These are phyloP conservation scores for Glossophaga mutica DNA, from an alignment of 2,797 vertebrate species.

Conservation along the genomic window DNA sequence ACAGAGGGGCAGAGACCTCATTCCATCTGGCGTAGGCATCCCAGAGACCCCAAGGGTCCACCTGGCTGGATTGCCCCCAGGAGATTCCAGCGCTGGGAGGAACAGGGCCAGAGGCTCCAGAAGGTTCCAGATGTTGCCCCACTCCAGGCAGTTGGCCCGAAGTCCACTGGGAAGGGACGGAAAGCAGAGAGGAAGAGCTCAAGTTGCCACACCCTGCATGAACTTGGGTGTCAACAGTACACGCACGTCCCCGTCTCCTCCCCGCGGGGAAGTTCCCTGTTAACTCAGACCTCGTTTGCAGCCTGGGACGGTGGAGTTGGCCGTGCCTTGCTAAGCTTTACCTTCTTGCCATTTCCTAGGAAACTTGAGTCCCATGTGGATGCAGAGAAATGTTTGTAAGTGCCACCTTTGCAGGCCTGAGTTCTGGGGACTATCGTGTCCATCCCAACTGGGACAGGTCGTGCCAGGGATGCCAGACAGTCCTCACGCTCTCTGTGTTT, in stretches of 20 bases:
- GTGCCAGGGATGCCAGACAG: neutral
- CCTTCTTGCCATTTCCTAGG: neutral
- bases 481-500: rapidly evolving
- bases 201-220: rapidly evolving
- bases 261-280: neutral
- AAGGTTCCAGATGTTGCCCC: neutral
- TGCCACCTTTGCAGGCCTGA: neutral
- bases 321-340: neutral
- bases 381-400: too few relatives aligned
- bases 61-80: neutral
- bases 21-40: too few relatives aligned
- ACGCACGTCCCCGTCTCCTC: rapidly evolving
- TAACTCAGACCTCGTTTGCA: neutral
- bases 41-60: neutral
- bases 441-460: rapidly evolving
- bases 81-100: neutral
- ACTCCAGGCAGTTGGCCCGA: neutral
- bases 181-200: neutral
- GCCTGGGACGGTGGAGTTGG: rapidly evolving
- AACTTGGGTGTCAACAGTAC: neutral
- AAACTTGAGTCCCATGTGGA: neutral
- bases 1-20: neutral
- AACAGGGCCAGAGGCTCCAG: neutral
- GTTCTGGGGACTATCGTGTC: neutral
- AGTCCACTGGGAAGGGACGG: neutral